A percentile compares a stretch with the other conserved stretches of the same genome.
These are phyloP conservation scores for Linnaemya vulpina DNA, from an alignment of 2,888 invertebrate species.

Conservation along the genomic window DNA sequence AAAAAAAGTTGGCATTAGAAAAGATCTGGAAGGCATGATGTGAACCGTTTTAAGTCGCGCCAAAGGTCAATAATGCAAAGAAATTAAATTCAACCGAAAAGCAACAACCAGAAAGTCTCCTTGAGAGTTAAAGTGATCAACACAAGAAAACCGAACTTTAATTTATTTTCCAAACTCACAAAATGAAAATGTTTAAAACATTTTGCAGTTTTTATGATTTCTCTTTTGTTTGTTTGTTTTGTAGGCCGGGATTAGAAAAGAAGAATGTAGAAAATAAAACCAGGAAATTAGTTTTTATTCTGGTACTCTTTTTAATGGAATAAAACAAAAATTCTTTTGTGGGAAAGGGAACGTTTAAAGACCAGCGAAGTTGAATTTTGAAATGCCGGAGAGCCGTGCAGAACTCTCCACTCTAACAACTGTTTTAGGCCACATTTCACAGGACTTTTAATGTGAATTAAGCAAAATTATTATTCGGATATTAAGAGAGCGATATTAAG, in stretches of 20 bases:
- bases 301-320: background rate
- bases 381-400: too few species aligned
- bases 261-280: background rate
- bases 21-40: conserved; percentile 68
- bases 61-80: conserved; percentile 70
- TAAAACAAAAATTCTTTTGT: background rate
- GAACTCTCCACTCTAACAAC: too few species aligned
- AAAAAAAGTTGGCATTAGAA: conserved; percentile 11
- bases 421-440: too few species aligned
- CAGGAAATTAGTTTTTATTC: conserved; percentile 48
- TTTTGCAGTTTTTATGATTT: conserved; percentile 27
- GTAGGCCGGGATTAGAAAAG: background rate
- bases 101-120: conserved; percentile 2
- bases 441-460: background rate
- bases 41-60: conserved; percentile 71
- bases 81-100: background rate
- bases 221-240: too few species aligned
- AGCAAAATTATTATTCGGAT: background rate
- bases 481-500: too few species aligned
- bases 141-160: conserved; percentile 10
- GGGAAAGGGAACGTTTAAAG: conserved; percentile 1
- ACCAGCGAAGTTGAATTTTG: too few species aligned
- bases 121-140: conserved; percentile 34
- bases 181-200: conserved; percentile 59
- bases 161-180: conserved; percentile 69